These are phyloP conservation scores for Sebastes hubbsi DNA, from an alignment of 2,797 vertebrate genomes.

Conservation along the genomic window DNA sequence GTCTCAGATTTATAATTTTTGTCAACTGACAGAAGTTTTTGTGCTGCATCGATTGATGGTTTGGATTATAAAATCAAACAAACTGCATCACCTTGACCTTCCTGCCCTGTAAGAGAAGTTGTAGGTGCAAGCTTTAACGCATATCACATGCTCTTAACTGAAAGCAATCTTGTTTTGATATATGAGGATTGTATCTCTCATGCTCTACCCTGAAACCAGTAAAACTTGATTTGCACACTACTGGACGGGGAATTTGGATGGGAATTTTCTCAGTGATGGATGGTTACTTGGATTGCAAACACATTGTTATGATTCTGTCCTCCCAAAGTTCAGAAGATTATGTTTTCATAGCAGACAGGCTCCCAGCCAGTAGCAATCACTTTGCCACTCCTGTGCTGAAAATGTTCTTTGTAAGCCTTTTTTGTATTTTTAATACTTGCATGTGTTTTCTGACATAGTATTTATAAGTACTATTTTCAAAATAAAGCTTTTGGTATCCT, in stretches of 20 bases:
- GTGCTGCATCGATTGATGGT: not conserved
- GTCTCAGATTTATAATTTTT: too few relatives aligned
- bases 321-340: slow-evolving; percentile 7
- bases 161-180: slow-evolving; percentile 1
- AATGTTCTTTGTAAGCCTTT: slow-evolving; percentile 61
- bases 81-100: not conserved
- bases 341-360: slow-evolving; percentile 18
- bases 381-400: slow-evolving; percentile 59
- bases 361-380: slow-evolving; percentile 41
- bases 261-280: not conserved
- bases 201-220: slow-evolving; percentile 30
- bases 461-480: slow-evolving; percentile 81
- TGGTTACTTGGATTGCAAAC: slow-evolving; percentile 23
- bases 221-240: slow-evolving; percentile 50
- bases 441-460: slow-evolving; percentile 75
- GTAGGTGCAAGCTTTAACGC: not conserved
- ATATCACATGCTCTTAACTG: slow-evolving; percentile 11
- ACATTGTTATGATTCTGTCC: not conserved
- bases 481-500: slow-evolving; percentile 80
- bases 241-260: slow-evolving; percentile 1
- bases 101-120: not conserved
- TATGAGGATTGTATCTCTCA: slow-evolving; percentile 20
- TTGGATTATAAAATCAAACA: not conserved
- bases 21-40: not conserved
- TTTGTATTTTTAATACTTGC: slow-evolving; percentile 80